These are phyloP conservation scores for Trachymyrmex cornetzi DNA, from an alignment of 1,140 invertebrate genomes.

Conservation along the genomic window DNA sequence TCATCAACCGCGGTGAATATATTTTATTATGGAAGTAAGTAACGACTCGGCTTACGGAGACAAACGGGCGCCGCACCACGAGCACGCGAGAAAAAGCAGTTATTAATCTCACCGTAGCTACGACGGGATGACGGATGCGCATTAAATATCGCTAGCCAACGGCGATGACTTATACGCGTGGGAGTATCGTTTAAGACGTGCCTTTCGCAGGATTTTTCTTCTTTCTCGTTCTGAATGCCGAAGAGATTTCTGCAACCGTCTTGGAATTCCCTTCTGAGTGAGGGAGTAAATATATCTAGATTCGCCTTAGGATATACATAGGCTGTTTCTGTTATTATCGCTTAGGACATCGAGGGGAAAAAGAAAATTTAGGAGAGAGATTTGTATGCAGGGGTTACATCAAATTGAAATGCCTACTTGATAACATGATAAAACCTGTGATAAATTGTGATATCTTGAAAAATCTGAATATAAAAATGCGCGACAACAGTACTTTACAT, in stretches of 20 bases:
- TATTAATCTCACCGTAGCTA: slow-evolving; percentile 60
- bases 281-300: slow-evolving; percentile 19
- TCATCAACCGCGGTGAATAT: slow-evolving; percentile 58
- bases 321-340: slow-evolving; percentile 58
- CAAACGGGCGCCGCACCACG: slow-evolving; percentile 28
- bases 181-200: slow-evolving; percentile 35
- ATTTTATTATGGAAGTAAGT: slow-evolving; percentile 53
- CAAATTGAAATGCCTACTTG: background rate
- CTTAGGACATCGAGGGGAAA: slow-evolving; percentile 31
- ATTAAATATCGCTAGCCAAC: slow-evolving; percentile 47
- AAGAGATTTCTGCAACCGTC: slow-evolving; percentile 20
- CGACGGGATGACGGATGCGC: slow-evolving; percentile 8
- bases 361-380: slow-evolving; percentile 31
- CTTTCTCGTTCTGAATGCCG: slow-evolving; percentile 7
- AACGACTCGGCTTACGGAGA: slow-evolving; percentile 16
- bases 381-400: slow-evolving; percentile 40
- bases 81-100: slow-evolving; percentile 21
- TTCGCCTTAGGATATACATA: slow-evolving; percentile 25
- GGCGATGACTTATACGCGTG: slow-evolving; percentile 28
- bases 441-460: slow-evolving; percentile 2
- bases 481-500: background rate
- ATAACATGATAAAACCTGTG: background rate
- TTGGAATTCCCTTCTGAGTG: background rate
- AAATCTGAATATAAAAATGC: background rate
- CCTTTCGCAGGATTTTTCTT: slow-evolving; percentile 8